Evolutionary conservation across 2,113 vertebrate genomes (phyloP).

Genomic region (Cyprinodon tularosa): DNA sequence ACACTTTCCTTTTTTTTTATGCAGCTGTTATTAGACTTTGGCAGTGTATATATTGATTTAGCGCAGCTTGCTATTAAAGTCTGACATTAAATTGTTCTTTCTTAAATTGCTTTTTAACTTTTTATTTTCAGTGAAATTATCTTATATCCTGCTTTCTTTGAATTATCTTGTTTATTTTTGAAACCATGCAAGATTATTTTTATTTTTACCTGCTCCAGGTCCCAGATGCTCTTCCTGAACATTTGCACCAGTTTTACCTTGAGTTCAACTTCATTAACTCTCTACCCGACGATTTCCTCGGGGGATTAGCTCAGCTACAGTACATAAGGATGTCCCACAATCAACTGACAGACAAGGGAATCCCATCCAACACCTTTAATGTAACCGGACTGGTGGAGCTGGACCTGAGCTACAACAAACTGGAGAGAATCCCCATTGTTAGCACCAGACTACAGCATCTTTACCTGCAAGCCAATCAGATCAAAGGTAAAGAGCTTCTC

Average conservation of each 20-base stretch:
- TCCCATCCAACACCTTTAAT: slow-evolving; percentile 90
- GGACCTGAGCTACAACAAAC: slow-evolving; percentile 93
- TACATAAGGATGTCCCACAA: slow-evolving; percentile 92
- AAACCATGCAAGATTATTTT: neutral
- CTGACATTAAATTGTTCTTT: neutral
- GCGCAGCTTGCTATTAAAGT: too few species aligned
- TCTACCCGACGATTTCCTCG: slow-evolving; percentile 87
- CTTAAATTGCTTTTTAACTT: neutral
- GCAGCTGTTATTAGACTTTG: too few species aligned
- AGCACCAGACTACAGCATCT: slow-evolving; percentile 91
- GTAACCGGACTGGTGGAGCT: slow-evolving; percentile 92
- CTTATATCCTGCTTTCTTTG: neutral
- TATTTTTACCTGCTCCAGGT: slow-evolving; percentile 63
- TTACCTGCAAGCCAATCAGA: slow-evolving; percentile 94
- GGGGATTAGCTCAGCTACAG: slow-evolving; percentile 84
- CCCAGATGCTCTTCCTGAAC: slow-evolving; percentile 85
- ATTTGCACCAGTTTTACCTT: slow-evolving; percentile 92
- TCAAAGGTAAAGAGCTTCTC: slow-evolving; percentile 83
- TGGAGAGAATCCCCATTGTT: slow-evolving; percentile 92
- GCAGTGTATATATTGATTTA: too few species aligned
- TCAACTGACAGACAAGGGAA: slow-evolving; percentile 87
- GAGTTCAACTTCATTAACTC: slow-evolving; percentile 89
- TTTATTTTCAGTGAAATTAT: too few species aligned
- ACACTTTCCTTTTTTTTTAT: too few species aligned
- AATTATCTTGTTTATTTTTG: neutral